Evolutionary conservation across 2,113 vertebrate species (phyloP).

Genomic region (Notothenia coriiceps): DNA sequence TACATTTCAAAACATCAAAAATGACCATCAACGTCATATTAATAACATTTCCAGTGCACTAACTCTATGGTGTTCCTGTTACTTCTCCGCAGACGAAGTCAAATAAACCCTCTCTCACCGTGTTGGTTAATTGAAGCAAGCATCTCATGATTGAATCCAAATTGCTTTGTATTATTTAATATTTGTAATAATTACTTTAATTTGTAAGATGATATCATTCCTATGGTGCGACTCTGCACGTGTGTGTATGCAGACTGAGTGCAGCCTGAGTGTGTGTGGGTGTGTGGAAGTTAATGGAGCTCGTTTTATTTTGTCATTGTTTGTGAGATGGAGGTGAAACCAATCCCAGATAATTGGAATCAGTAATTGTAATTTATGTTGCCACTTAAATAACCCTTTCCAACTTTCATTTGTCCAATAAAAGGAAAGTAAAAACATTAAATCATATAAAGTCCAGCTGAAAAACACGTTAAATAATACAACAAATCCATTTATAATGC

Average conservation of each 20-base stretch:
- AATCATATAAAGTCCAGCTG: conserved; percentile 37
- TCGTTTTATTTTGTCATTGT: conserved; percentile 53
- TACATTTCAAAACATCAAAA: no score
- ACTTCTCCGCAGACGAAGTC: conserved; percentile 1
- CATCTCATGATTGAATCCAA: conserved; percentile 29
- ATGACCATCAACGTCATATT: no score
- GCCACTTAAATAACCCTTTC: conserved; percentile 50
- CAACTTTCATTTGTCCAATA: conserved; percentile 59
- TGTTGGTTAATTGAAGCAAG: conserved; percentile 15
- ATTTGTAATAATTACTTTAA: conserved; percentile 38
- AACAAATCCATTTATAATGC: conserved; percentile 52
- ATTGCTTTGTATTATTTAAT: conserved; percentile 42
- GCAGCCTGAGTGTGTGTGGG: conserved; percentile 8
- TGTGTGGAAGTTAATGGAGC: conserved; percentile 40
- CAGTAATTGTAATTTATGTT: conserved; percentile 75
- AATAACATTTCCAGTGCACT: neutral
- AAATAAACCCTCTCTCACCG: neutral
- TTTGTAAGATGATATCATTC: conserved; percentile 14
- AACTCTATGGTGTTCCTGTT: neutral
- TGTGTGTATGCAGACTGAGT: neutral
- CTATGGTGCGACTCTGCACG: neutral
- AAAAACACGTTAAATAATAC: conserved; percentile 64
- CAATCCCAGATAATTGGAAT: conserved; percentile 70
- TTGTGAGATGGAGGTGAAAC: conserved; percentile 57
- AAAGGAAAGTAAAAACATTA: conserved; percentile 52